Percentiles rank a stretch among this genome's conserved stretches.
phyloP scores from a whole-genome alignment of 2,888 invertebrate genomes.

The Diadegma fenestrale region DNA sequence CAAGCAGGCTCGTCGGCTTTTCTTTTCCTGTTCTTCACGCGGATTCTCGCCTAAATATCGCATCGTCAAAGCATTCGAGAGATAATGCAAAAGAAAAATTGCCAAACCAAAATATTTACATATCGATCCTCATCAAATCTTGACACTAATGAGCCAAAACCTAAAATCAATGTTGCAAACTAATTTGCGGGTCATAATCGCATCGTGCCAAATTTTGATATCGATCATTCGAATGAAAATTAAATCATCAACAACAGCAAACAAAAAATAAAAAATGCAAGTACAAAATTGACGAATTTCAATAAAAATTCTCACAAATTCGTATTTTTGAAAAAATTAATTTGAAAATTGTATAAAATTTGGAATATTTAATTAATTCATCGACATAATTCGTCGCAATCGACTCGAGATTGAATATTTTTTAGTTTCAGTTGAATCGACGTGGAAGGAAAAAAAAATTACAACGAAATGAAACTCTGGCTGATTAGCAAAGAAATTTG shows the following conservation, averaged over 20 bases:
- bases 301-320: too few relatives aligned
- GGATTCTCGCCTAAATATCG: constrained; percentile 82
- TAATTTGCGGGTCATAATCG: too few relatives aligned
- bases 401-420: neutral
- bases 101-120: neutral
- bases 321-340: too few relatives aligned
- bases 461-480: neutral
- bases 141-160: neutral
- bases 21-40: constrained; percentile 89
- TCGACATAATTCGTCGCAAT: neutral
- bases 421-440: neutral
- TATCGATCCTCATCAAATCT: neutral
- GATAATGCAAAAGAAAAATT: constrained; percentile 13
- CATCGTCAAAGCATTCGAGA: constrained; percentile 30
- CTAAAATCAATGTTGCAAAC: too few relatives aligned
- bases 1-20: constrained; percentile 89
- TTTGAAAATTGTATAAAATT: neutral
- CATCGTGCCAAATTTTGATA: too few relatives aligned
- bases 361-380: neutral
- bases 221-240: too few relatives aligned
- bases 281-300: too few relatives aligned
- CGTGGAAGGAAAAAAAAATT: neutral
- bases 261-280: neutral
- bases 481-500: constrained; percentile 75
- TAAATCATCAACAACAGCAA: too few relatives aligned